phyloP scores from a whole-genome alignment of 2,888 invertebrate genomes.

The Pseudococcus viburni region DNA sequence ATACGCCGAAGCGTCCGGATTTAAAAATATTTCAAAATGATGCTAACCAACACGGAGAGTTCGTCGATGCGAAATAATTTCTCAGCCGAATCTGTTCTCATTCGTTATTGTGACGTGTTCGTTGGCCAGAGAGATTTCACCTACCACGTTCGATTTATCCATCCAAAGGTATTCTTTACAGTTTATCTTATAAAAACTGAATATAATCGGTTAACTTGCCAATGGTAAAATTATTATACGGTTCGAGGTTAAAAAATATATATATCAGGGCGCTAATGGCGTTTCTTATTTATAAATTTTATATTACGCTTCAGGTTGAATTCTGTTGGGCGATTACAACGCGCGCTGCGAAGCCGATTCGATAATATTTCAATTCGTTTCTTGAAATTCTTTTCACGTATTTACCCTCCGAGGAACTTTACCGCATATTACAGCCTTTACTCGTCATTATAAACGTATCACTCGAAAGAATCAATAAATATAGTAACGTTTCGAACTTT shows the following conservation, averaged over 20 bases:
- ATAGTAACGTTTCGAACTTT: slow-evolving; percentile 12
- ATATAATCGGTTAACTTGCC: slow-evolving; percentile 35
- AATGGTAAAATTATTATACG: slow-evolving; percentile 10
- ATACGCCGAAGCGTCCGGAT: no score
- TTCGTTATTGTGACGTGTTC: slow-evolving; percentile 9
- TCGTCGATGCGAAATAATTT: neutral
- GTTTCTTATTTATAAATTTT: slow-evolving; percentile 31
- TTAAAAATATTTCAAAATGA: neutral
- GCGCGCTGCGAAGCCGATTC: neutral
- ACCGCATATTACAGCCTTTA: slow-evolving; percentile 23
- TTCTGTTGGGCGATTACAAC: slow-evolving; percentile 31
- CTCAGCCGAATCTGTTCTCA: neutral
- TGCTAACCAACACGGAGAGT: neutral
- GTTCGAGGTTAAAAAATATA: slow-evolving; percentile 26
- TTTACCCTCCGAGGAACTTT: slow-evolving; percentile 26
- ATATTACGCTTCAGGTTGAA: slow-evolving; percentile 22
- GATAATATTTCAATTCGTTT: slow-evolving; percentile 31
- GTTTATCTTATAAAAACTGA: slow-evolving; percentile 22
- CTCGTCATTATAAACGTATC: slow-evolving; percentile 35
- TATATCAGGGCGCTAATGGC: slow-evolving; percentile 20
- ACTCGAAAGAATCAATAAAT: slow-evolving; percentile 27
- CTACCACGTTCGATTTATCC: no score
- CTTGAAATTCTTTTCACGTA: slow-evolving; percentile 31
- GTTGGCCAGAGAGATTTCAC: neutral
- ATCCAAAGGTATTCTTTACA: neutral